A percentile compares a stretch with the other conserved stretches of the same genome.
Evolutionary conservation across 2,113 vertebrate genomes (phyloP).

Genomic region (Sinocyclocheilus anshuiensis): DNA sequence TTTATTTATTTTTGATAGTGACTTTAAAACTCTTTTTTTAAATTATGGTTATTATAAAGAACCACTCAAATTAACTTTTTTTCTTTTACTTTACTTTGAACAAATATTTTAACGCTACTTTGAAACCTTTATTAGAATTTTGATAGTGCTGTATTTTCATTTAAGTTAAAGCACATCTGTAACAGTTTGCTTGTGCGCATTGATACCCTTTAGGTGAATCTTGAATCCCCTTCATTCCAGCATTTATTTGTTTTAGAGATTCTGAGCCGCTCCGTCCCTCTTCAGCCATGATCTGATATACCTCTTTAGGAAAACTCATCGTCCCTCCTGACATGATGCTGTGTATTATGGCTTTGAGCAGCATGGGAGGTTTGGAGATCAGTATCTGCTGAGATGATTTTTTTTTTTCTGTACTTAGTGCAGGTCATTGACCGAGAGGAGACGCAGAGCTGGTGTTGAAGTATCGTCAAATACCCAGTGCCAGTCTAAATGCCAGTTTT

Average conservation of each 20-base stretch:
- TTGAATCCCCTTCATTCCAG: conserved; percentile 34
- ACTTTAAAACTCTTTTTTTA: no score
- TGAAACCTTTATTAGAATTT: background rate
- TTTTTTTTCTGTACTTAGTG: background rate
- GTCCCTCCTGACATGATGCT: conserved; percentile 15
- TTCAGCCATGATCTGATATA: conserved; percentile 14
- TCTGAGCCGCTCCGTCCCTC: background rate
- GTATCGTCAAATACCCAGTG: background rate
- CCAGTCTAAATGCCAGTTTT: background rate
- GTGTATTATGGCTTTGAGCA: conserved; percentile 42
- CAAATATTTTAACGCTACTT: background rate
- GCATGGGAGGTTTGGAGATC: conserved; percentile 40
- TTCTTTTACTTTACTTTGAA: background rate
- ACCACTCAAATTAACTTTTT: no score
- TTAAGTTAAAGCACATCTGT: background rate
- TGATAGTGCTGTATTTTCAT: background rate
- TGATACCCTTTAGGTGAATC: background rate
- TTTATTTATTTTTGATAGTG: no score
- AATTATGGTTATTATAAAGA: no score
- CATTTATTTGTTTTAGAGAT: conserved; percentile 49
- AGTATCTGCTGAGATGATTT: conserved; percentile 26
- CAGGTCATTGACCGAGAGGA: background rate
- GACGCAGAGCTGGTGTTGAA: background rate
- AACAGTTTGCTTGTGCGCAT: background rate
- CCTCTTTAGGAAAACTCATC: conserved; percentile 38